Evolutionary conservation across 1,140 invertebrate species (phyloP), one percentile per base, ranked within the genome.

Genomic region (Musca vetustissima): DNA sequence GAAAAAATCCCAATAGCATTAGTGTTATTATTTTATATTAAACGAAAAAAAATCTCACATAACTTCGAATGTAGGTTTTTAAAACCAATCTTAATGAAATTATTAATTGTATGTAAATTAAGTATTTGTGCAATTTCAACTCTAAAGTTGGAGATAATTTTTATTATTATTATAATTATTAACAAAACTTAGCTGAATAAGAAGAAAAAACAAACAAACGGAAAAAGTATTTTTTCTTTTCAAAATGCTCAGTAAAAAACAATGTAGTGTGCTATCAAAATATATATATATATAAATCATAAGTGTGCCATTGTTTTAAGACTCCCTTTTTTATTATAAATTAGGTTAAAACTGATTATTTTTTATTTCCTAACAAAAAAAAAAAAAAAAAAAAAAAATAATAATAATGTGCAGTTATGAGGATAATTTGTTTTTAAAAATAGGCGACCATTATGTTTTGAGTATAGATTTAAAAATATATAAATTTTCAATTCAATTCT

Each of bases 51-150:
- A 22, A 65, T 17, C 28, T 24, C n/a, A 55, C 32, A 52, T 49
- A 14, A 61, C 57, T 32, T 55, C 28, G 50, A 55, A 49, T 61
- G 48, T 55, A 24, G 69, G 69, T 70, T 70, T 70, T 66, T 59
- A 70, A 70, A 70, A 70, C 64, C 69, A 66, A 17, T 61, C n/a
- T 13, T 17, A 43, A 61, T 61, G 13, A 61, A 32, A 36, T 61
- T 36, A 61, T 36, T 61, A 61, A 32, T 55, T 55, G 24, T n/a
- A 59, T 59, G 43, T 17, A 47, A 61, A 59, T 22, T 32, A 68
- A 50, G 43, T 36, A 66, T 55, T 28, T 61, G 69, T 70, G 69
- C 69, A 70, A 70, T 70, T 70, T 66, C 69, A 70, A 70, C 64
- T 49, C 25, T 43, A 57, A 70, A 57, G 64, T 66, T 70, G 64